Percentiles rank a stretch among this genome's conserved stretches.
Evolutionary conservation across 2,888 invertebrate species (phyloP).

Genomic region (Lepas anatifera): DNA sequence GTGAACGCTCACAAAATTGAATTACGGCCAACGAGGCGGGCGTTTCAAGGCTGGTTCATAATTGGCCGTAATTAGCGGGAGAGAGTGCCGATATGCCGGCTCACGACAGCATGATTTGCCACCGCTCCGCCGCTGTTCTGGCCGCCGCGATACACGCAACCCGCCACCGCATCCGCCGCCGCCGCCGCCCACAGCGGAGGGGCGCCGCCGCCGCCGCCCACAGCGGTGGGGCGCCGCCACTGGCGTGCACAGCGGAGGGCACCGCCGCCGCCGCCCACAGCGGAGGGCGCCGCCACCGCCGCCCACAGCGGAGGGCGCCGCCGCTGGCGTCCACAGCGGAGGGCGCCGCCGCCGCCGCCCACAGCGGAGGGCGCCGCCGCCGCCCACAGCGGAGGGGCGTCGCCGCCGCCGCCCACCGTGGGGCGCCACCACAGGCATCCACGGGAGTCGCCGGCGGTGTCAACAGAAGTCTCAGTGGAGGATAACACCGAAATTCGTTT

Average conservation of each 20-base stretch:
- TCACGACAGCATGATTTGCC: background rate
- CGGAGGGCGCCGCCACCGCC: too few species aligned
- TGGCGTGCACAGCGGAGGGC: background rate
- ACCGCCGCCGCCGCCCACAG: background rate
- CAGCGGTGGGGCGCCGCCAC: background rate
- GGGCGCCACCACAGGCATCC: too few species aligned
- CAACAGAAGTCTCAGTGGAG: too few species aligned
- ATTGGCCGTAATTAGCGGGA: slow-evolving; percentile 1
- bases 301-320: too few species aligned
- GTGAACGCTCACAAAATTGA: background rate
- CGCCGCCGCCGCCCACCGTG: too few species aligned
- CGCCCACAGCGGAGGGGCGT: too few species aligned
- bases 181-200: background rate
- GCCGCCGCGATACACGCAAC: background rate
- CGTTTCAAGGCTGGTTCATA: slow-evolving; percentile 9
- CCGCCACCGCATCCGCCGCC: background rate
- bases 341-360: too few species aligned
- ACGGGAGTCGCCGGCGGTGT: too few species aligned
- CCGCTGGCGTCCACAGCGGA: too few species aligned
- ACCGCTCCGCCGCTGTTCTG: background rate
- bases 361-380: too few species aligned
- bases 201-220: background rate
- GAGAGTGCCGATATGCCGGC: background rate
- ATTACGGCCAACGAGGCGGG: slow-evolving; percentile 2
- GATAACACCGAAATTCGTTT: too few species aligned